phyloP scores from a whole-genome alignment of 2,113 vertebrate species.

The Tetrax tetrax region DNA sequence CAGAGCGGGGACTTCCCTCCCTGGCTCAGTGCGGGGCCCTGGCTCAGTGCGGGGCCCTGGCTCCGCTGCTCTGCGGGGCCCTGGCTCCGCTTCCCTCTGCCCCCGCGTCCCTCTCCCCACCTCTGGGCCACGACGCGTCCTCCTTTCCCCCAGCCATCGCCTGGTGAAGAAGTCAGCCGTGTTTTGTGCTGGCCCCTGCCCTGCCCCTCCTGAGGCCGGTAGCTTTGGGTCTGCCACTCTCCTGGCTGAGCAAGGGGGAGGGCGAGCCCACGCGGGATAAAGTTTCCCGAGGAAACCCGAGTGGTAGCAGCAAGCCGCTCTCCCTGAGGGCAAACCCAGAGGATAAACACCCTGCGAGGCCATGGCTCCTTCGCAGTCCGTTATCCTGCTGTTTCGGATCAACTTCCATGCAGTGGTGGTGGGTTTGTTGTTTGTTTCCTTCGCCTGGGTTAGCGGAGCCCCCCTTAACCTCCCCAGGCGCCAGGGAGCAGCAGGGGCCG shows the following conservation, averaged over 20 bases:
- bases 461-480: background rate
- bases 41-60: background rate
- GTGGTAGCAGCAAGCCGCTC: no score
- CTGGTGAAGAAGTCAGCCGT: background rate
- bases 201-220: background rate
- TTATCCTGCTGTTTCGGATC: background rate
- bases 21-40: background rate
- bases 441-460: background rate
- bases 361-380: rapidly evolving
- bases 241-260: background rate
- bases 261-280: background rate
- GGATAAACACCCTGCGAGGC: background rate
- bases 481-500: background rate
- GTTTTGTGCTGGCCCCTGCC: no score
- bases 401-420: background rate
- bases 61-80: background rate
- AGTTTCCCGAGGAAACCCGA: background rate
- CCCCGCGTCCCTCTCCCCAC: background rate
- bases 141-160: background rate
- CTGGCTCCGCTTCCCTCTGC: background rate
- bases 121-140: background rate
- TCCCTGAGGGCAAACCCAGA: background rate
- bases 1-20: background rate
- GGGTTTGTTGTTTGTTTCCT: background rate
- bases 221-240: background rate